A percentile compares a stretch with the other conserved stretches of the same genome.
These are phyloP conservation scores for Peromyscus maniculatus DNA, from an alignment of 2,113 vertebrate genomes.

Conservation along the genomic window DNA sequence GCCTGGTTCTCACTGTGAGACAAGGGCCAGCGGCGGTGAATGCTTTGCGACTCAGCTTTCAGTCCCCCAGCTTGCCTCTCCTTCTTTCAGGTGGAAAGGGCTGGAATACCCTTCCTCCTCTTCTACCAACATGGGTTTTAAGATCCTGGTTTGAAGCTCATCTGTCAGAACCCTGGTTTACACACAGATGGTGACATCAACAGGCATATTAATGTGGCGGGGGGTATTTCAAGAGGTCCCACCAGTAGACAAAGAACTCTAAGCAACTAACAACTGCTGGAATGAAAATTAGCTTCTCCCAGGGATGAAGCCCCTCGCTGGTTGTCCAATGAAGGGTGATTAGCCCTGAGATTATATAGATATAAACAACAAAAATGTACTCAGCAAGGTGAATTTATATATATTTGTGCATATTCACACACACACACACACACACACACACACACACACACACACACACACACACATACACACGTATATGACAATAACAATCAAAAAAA, in stretches of 20 bases:
- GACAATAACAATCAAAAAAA: background rate
- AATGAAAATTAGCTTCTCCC: background rate
- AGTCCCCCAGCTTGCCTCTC: background rate
- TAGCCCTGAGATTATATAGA: background rate
- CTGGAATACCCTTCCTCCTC: background rate
- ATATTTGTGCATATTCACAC: background rate
- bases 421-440: too few relatives aligned
- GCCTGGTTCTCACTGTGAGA: slow-evolving; percentile 60
- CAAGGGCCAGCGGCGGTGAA: background rate
- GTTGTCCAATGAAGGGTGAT: background rate
- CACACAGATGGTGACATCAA: background rate
- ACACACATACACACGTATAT: background rate
- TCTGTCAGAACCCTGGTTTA: background rate
- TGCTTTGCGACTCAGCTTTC: background rate
- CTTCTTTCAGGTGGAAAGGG: background rate
- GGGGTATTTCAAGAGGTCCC: fast-evolving
- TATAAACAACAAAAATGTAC: too few relatives aligned
- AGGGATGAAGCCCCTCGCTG: background rate
- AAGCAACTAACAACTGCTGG: background rate
- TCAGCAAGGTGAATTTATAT: background rate
- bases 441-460: background rate
- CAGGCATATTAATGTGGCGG: background rate
- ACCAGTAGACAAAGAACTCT: background rate
- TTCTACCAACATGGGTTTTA: background rate
- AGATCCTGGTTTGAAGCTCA: background rate